phyloP scores from a whole-genome alignment of 2,797 vertebrate genomes.

The Poeciliopsis paucimaculata region DNA sequence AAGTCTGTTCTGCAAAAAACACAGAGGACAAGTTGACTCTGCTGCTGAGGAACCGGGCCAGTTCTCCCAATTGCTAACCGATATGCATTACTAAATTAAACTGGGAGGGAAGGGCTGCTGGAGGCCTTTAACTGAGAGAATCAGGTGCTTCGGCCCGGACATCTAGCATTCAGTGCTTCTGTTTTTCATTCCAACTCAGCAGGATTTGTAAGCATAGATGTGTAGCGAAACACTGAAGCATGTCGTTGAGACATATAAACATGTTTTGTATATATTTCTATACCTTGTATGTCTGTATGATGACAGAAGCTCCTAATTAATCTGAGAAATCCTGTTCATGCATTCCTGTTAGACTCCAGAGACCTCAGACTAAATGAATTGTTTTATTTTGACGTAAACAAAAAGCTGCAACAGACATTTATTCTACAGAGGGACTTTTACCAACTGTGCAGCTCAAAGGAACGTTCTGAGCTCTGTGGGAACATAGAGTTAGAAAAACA shows the following conservation, averaged over 20 bases:
- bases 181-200: slow-evolving; percentile 28
- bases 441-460: not conserved
- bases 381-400: slow-evolving; percentile 18
- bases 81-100: slow-evolving; percentile 28
- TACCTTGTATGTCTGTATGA: slow-evolving; percentile 58
- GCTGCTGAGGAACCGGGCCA: slow-evolving; percentile 30
- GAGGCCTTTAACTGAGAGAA: slow-evolving; percentile 26
- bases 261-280: slow-evolving; percentile 69
- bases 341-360: slow-evolving; percentile 17
- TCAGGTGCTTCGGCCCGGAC: slow-evolving; percentile 46
- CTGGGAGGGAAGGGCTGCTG: slow-evolving; percentile 27
- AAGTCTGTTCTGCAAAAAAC: slow-evolving; percentile 37
- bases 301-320: slow-evolving; percentile 1
- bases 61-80: slow-evolving; percentile 17
- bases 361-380: slow-evolving; percentile 4
- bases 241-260: slow-evolving; percentile 23
- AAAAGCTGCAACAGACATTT: slow-evolving; percentile 31
- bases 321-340: not conserved
- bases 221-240: slow-evolving; percentile 63
- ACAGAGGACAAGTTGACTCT: slow-evolving; percentile 25
- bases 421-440: not conserved
- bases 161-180: slow-evolving; percentile 34
- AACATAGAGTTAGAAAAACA: not conserved
- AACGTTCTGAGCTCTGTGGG: not conserved
- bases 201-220: slow-evolving; percentile 14